Base-by-base conservation (phyloP, 1,140 invertebrate genomes). In the Laupala kohalensis region DNA sequence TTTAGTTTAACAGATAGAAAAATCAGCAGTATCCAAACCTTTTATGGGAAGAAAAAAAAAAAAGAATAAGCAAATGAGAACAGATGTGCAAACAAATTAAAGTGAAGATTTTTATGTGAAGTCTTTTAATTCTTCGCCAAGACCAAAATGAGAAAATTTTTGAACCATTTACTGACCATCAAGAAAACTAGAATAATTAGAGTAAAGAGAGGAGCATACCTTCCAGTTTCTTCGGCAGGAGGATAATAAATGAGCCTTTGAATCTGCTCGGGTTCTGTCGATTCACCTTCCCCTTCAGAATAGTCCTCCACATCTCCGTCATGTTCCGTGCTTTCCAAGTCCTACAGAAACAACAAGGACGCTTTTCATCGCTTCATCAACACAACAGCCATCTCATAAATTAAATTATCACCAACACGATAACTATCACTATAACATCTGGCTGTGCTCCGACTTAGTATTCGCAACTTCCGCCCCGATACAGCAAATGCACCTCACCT, bases 221-320 rank as follows among this genome's bases (percentile, higher is more conserved):
- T 73, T 53, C 69, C 82, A 28, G 82, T 84, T 71, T 86, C 84
- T 66, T 86, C 85, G 69, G 83, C 83, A 23, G 83, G 83, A 1
- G 85, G 85, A 73, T 86, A 87, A 72, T 86, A 87, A 4, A 85
- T 85, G 1, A 84, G 79, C 30, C 82, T 76, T 73, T 84, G 81
- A 6, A 81, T 79, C 64, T 89, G 86, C 77, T 90, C 89, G 0
- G 88, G 90, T 53, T 85, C 83, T 23, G 90, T 91, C 0, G 89
- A 90, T 70, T 90, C 84, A 67, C 84, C 84, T 77, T 92, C 90
- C 0, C 90, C 91, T 79, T 95, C 92, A 0, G 90, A 92, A 76
- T 91, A 91, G 76, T 92, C 91, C 77, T 94, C 92, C 2, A 94
- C 86, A 77, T 95, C 92, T 6, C 91, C 92, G 74, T 94, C 92